Conservation (phyloP, 2,888 invertebrate genomes). For the Luperina nickerlii region DNA sequence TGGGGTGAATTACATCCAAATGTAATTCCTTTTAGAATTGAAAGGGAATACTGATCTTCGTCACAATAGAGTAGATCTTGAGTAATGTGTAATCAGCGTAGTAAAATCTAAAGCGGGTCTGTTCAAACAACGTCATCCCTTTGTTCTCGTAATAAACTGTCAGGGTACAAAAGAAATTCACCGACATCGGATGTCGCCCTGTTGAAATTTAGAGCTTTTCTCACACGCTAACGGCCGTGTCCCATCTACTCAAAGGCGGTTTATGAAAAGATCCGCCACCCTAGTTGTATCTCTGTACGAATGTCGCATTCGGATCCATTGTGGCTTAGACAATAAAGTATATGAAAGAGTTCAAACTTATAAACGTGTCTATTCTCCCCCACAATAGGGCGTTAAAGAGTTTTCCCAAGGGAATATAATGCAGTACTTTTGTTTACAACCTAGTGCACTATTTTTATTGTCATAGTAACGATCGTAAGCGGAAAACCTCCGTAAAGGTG, state of each 20-base stretch:
- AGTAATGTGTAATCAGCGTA: constrained; percentile 84
- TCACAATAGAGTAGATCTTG: constrained; percentile 82
- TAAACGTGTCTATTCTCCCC: constrained; percentile 55
- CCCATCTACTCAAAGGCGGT: constrained; percentile 75
- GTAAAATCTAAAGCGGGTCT: constrained; percentile 84
- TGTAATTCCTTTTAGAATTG: constrained; percentile 80
- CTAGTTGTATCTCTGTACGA: constrained; percentile 66
- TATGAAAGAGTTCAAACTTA: constrained; percentile 67
- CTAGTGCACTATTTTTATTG: constrained; percentile 54
- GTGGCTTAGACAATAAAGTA: constrained; percentile 62
- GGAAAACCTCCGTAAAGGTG: constrained; percentile 49
- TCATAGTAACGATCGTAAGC: constrained; percentile 55
- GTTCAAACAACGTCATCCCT: constrained; percentile 83
- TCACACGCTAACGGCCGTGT: constrained; percentile 74
- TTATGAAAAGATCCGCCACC: constrained; percentile 74
- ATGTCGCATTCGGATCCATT: constrained; percentile 63
- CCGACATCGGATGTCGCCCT: constrained; percentile 81
- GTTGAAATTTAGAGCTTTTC: constrained; percentile 79
- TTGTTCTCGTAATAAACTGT: constrained; percentile 88
- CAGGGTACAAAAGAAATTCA: constrained; percentile 85
- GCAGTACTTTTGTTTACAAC: constrained; percentile 44
- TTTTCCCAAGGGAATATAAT: constrained; percentile 43
- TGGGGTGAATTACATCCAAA: constrained; percentile 78
- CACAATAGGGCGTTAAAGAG: constrained; percentile 39
- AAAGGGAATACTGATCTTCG: constrained; percentile 79